phyloP scores from a whole-genome alignment of 2,888 invertebrate genomes.

The Seira sanloemensis region DNA sequence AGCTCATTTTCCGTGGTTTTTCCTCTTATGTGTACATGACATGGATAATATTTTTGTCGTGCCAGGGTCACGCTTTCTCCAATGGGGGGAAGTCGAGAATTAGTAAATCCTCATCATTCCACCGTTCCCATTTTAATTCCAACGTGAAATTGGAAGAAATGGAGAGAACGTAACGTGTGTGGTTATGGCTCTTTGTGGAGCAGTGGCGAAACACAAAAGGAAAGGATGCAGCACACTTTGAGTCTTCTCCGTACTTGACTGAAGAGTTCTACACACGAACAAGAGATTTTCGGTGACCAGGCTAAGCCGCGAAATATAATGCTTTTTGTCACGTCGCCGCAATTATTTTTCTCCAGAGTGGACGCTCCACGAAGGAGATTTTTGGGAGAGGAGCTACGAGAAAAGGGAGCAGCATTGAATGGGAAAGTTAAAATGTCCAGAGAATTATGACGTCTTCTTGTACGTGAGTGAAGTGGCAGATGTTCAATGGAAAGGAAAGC shows the following conservation, averaged over 20 bases:
- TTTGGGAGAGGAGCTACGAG: slow-evolving; percentile 19
- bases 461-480: slow-evolving; percentile 61
- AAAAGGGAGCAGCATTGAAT: not conserved
- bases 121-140: not conserved
- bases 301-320: slow-evolving; percentile 20
- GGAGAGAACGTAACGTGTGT: not conserved
- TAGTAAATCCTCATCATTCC: slow-evolving; percentile 53
- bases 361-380: slow-evolving; percentile 11
- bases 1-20: slow-evolving; percentile 62
- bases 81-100: slow-evolving; percentile 28
- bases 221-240: not conserved
- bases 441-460: slow-evolving; percentile 56
- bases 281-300: slow-evolving; percentile 33
- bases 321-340: slow-evolving; percentile 61
- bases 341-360: slow-evolving; percentile 56
- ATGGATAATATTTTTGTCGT: slow-evolving; percentile 50
- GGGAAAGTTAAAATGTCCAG: slow-evolving; percentile 5
- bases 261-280: slow-evolving; percentile 56
- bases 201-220: not conserved
- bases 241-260: slow-evolving; percentile 25
- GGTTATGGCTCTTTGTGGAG: not conserved
- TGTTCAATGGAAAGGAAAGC: slow-evolving; percentile 22
- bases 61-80: slow-evolving; percentile 62
- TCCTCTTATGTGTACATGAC: slow-evolving; percentile 29
- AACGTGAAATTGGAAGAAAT: not conserved